Conservation (phyloP, 2,113 vertebrate species). For the Ochotona curzoniae region DNA sequence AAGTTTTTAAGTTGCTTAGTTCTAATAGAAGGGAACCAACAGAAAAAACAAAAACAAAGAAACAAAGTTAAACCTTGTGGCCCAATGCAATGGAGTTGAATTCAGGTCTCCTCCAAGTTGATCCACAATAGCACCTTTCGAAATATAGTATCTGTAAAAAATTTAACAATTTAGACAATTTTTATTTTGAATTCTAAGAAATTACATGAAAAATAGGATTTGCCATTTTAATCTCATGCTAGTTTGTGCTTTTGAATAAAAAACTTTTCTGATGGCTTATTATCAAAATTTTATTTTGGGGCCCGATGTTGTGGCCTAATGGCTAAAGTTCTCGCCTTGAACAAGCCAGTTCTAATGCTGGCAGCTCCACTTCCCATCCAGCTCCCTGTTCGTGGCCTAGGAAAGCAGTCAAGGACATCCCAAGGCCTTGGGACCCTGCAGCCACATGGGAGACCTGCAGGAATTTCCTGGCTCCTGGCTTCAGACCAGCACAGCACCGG, state of each 20-base stretch:
- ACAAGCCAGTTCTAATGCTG: too few relatives aligned
- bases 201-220: slow-evolving; percentile 11
- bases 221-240: slow-evolving; percentile 31
- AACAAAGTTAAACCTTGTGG: slow-evolving; percentile 91
- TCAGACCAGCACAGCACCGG: too few relatives aligned
- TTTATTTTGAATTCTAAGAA: slow-evolving; percentile 64
- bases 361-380: too few relatives aligned
- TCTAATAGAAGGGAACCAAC: neutral
- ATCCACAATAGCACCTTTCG: slow-evolving; percentile 98
- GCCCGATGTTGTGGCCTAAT: too few relatives aligned
- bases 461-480: too few relatives aligned
- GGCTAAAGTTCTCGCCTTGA: too few relatives aligned
- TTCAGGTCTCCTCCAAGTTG: slow-evolving; percentile 99
- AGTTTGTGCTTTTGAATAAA: slow-evolving; percentile 33
- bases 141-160: slow-evolving; percentile 96
- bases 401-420: too few relatives aligned
- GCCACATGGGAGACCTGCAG: too few relatives aligned
- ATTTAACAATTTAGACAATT: slow-evolving; percentile 65
- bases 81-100: slow-evolving; percentile 99
- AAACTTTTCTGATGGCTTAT: neutral
- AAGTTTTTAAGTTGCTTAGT: neutral
- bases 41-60: slow-evolving; percentile 39
- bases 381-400: too few relatives aligned
- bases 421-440: too few relatives aligned
- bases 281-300: too few relatives aligned